phyloP scores from a whole-genome alignment of 1,140 invertebrate species.

The Plutomurus gul region DNA sequence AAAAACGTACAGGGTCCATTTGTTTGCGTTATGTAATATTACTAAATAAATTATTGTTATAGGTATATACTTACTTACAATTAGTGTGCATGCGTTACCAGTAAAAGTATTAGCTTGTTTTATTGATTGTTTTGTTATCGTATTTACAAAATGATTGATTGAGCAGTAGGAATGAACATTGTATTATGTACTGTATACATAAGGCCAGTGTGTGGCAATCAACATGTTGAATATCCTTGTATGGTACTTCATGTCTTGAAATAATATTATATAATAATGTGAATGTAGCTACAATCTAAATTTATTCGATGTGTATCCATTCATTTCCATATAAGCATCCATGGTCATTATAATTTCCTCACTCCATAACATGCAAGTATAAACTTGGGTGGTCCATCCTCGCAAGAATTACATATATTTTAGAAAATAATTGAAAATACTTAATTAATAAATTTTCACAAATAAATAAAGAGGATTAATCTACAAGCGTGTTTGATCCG shows the following conservation, averaged over 20 bases:
- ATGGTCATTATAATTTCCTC: background rate
- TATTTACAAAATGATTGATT: slow-evolving; percentile 20
- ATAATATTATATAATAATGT: slow-evolving; percentile 29
- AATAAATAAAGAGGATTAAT: no score
- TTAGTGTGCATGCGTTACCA: slow-evolving; percentile 18
- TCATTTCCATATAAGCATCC: background rate
- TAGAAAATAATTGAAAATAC: no score
- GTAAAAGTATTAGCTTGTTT: background rate
- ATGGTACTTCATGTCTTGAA: slow-evolving; percentile 25
- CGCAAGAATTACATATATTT: no score
- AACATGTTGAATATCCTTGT: slow-evolving; percentile 49
- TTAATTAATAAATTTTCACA: no score
- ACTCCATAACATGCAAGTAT: no score
- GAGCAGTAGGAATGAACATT: slow-evolving; percentile 14
- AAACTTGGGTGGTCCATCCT: no score
- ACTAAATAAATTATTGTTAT: slow-evolving; percentile 24
- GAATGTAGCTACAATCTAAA: slow-evolving; percentile 27
- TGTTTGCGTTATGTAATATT: slow-evolving; percentile 33
- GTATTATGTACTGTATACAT: slow-evolving; percentile 11
- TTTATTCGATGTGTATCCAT: background rate
- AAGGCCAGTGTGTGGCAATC: slow-evolving; percentile 47
- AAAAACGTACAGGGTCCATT: slow-evolving; percentile 47
- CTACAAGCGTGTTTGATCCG: no score
- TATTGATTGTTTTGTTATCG: background rate
- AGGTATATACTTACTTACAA: background rate